Evolutionary conservation across 2,888 invertebrate species (phyloP).

Genomic region (Mythimna ferrago): DNA sequence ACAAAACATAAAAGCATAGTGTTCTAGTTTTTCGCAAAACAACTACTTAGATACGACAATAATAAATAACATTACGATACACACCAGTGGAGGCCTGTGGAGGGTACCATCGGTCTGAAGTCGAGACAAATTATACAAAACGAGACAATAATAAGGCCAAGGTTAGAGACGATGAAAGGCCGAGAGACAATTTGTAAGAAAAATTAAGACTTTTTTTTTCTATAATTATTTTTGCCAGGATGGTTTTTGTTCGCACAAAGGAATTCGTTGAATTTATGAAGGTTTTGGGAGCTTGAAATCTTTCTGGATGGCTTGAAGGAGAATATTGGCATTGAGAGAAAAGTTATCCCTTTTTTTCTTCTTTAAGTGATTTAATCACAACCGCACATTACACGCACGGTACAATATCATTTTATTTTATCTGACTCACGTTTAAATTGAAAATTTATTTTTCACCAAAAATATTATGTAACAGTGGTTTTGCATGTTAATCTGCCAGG

Average conservation of each 20-base stretch:
- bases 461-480: background rate
- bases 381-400: background rate
- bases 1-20: slow-evolving; percentile 1
- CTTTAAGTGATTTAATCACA: background rate
- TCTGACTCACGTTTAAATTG: too few relatives aligned
- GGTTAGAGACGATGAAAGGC: slow-evolving; percentile 51
- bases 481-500: background rate
- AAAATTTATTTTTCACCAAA: background rate
- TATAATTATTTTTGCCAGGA: slow-evolving; percentile 60
- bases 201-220: slow-evolving; percentile 60
- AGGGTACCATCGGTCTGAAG: slow-evolving; percentile 51
- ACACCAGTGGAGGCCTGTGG: slow-evolving; percentile 58
- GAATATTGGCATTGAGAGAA: background rate
- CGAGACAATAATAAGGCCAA: slow-evolving; percentile 61
- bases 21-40: slow-evolving; percentile 7
- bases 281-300: slow-evolving; percentile 29
- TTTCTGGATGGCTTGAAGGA: slow-evolving; percentile 26
- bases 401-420: too few relatives aligned
- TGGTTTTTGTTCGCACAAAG: slow-evolving; percentile 54
- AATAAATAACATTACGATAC: slow-evolving; percentile 57
- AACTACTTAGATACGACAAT: slow-evolving; percentile 36
- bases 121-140: slow-evolving; percentile 64
- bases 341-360: slow-evolving; percentile 9
- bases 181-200: slow-evolving; percentile 59
- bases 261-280: slow-evolving; percentile 44